These are phyloP conservation scores for Psittacula cyanocephala DNA, from an alignment of 2,113 vertebrate species.

Conservation along the genomic window DNA sequence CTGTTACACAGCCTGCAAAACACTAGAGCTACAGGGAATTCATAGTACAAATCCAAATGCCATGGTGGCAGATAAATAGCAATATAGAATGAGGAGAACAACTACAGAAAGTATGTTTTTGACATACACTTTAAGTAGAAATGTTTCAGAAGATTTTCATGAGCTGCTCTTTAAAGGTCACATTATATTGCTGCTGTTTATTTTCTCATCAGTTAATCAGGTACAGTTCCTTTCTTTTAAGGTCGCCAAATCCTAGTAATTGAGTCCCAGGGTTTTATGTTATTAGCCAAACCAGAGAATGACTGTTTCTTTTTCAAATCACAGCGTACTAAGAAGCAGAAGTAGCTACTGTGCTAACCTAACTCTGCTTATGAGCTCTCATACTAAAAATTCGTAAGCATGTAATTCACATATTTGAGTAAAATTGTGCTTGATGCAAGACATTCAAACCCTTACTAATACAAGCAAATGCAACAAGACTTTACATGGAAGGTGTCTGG, in stretches of 20 bases:
- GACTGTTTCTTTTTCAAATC: not conserved
- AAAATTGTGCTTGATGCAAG: not conserved
- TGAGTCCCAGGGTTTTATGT: not conserved
- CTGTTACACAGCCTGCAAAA: not conserved
- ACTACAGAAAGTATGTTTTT: not conserved
- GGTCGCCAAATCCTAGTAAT: not conserved
- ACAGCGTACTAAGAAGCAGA: not conserved
- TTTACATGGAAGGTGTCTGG: not conserved
- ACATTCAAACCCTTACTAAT: not conserved
- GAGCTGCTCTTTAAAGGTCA: slow-evolving; percentile 64
- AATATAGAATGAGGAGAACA: not conserved
- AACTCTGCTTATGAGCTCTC: not conserved
- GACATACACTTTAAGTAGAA: not conserved
- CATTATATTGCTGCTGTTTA: not conserved
- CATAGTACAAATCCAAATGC: not conserved
- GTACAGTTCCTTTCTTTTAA: not conserved
- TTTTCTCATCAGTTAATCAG: slow-evolving; percentile 52
- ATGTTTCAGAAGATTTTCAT: not conserved
- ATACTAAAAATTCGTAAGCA: not conserved
- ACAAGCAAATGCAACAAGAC: not conserved
- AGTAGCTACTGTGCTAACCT: not conserved
- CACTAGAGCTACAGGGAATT: not conserved
- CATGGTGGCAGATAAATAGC: not conserved
- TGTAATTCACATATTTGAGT: not conserved
- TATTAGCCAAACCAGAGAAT: not conserved